Conservation (phyloP, 2,113 vertebrate species). For the Pterophyllum scalare region DNA sequence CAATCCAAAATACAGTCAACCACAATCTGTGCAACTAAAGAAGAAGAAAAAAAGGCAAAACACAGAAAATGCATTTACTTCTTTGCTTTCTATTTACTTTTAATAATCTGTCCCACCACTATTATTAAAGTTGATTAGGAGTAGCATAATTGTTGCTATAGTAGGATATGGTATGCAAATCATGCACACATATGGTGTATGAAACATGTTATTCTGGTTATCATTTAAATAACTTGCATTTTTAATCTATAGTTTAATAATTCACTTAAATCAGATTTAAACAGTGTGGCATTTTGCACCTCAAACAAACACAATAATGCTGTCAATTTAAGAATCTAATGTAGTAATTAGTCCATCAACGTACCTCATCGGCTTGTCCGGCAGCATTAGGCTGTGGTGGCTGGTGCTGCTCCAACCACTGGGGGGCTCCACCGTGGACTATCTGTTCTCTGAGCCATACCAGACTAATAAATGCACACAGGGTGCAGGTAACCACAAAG, state of each 20-base stretch:
- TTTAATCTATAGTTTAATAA: not conserved
- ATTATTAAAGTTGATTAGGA: not conserved
- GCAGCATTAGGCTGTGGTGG: constrained; percentile 87
- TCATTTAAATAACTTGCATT: not conserved
- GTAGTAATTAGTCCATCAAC: not conserved
- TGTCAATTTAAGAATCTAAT: not conserved
- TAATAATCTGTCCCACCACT: not conserved
- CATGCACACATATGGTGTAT: not conserved
- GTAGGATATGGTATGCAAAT: not conserved
- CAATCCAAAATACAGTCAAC: not conserved
- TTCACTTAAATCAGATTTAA: not conserved
- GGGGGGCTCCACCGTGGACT: constrained; percentile 94
- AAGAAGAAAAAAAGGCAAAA: not conserved
- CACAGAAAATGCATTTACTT: not conserved
- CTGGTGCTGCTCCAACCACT: constrained; percentile 96
- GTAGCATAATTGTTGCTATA: not conserved
- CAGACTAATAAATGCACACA: constrained; percentile 98
- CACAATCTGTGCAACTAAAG: not conserved
- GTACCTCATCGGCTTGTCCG: constrained; percentile 92
- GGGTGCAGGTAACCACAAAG: constrained; percentile 97
- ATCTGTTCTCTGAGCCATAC: constrained; percentile 99
- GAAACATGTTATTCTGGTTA: not conserved
- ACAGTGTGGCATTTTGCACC: not conserved
- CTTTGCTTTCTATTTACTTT: not conserved
- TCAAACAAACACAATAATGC: not conserved